Percentiles rank a stretch among this genome's conserved stretches.
phyloP scores from a whole-genome alignment of 2,888 invertebrate species.

The Aspidiotus destructor region DNA sequence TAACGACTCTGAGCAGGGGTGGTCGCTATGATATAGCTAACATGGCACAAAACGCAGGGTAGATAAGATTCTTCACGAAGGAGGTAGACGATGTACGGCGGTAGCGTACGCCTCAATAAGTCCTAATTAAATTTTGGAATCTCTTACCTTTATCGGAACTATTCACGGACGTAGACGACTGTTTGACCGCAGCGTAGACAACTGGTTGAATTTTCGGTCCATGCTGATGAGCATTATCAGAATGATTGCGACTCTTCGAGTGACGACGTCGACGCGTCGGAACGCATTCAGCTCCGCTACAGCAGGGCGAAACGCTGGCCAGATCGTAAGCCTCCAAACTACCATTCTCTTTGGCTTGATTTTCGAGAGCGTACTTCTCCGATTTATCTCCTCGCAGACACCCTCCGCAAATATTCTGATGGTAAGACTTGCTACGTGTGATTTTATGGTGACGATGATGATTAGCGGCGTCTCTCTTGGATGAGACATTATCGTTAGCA shows the following conservation, averaged over 20 bases:
- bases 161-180: neutral
- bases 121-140: neutral
- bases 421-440: constrained; percentile 26
- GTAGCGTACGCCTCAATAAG: no score
- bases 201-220: constrained; percentile 36
- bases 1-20: no score
- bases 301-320: constrained; percentile 49
- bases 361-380: constrained; percentile 8
- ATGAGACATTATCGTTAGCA: no score
- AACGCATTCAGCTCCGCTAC: constrained; percentile 68
- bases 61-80: no score
- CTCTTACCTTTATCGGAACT: neutral
- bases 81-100: no score
- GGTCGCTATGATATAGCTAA: no score
- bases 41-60: no score
- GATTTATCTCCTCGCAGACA: constrained; percentile 22
- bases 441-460: constrained; percentile 9
- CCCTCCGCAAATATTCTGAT: constrained; percentile 30
- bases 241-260: neutral
- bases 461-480: no score
- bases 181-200: no score
- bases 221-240: constrained; percentile 36
- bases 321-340: constrained; percentile 78
- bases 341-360: constrained; percentile 50
- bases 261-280: constrained; percentile 45